These are phyloP conservation scores for Dromococcyx pavoninus DNA, from an alignment of 2,797 vertebrate species.

Conservation along the genomic window DNA sequence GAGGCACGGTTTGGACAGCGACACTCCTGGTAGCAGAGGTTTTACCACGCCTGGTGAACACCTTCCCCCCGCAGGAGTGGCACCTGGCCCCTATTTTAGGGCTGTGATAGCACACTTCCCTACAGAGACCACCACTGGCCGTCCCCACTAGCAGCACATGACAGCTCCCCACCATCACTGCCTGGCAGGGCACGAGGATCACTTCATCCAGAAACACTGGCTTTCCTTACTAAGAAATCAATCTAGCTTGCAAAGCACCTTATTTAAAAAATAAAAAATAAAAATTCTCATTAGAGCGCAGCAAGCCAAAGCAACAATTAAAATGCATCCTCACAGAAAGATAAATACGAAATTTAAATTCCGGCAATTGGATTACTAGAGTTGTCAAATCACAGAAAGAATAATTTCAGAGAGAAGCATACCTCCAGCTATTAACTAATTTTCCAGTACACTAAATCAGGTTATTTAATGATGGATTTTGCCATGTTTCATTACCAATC, in stretches of 20 bases:
- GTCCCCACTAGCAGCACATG: fast-evolving
- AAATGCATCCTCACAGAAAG: neutral
- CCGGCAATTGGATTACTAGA: neutral
- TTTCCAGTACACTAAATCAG: constrained; percentile 14
- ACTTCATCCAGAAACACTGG: neutral
- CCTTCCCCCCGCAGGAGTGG: fast-evolving
- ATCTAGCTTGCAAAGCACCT: neutral
- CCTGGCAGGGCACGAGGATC: fast-evolving
- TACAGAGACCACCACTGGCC: neutral
- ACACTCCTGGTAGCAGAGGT: too few species aligned
- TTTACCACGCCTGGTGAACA: too few species aligned
- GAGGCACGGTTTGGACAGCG: too few species aligned
- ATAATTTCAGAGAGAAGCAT: neutral
- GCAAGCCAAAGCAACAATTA: neutral
- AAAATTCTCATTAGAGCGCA: neutral
- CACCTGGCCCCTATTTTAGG: fast-evolving
- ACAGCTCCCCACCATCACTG: neutral
- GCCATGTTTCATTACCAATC: neutral
- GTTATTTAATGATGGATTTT: constrained; percentile 9
- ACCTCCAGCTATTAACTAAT: constrained; percentile 15
- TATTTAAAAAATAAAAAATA: neutral
- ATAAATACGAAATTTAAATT: neutral
- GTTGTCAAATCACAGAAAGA: neutral
- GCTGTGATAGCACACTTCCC: neutral
- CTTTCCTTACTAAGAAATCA: neutral